Evolutionary conservation across 2,113 vertebrate genomes (phyloP).

Genomic region (Spilogale gracilis): DNA sequence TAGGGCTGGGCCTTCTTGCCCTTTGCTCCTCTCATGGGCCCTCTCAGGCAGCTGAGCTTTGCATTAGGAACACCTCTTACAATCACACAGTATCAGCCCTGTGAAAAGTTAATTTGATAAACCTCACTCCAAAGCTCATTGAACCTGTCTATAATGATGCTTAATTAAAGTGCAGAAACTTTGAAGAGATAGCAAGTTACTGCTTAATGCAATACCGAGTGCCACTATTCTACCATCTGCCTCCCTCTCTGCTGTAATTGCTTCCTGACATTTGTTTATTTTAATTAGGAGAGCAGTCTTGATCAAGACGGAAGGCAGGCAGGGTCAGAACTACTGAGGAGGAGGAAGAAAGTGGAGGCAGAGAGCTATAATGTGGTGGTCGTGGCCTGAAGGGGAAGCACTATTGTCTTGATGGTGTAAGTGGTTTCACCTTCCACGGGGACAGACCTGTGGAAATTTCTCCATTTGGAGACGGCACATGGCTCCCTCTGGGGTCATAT

Average conservation of each 20-base stretch:
- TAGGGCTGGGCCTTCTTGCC: slow-evolving; percentile 20
- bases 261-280: slow-evolving; percentile 91
- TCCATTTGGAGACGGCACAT: neutral
- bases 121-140: slow-evolving; percentile 84
- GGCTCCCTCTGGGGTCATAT: neutral
- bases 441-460: neutral
- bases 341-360: slow-evolving; percentile 71
- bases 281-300: slow-evolving; percentile 89
- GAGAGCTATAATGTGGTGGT: slow-evolving; percentile 14
- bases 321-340: slow-evolving; percentile 74
- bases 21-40: slow-evolving; percentile 33
- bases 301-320: slow-evolving; percentile 84
- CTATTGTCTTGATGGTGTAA: neutral
- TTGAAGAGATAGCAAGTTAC: slow-evolving; percentile 89
- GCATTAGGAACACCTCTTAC: slow-evolving; percentile 67
- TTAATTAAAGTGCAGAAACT: slow-evolving; percentile 91
- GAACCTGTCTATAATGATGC: slow-evolving; percentile 85
- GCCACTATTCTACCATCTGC: slow-evolving; percentile 89
- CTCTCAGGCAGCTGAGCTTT: slow-evolving; percentile 50
- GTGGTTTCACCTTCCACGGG: neutral
- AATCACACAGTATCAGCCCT: slow-evolving; percentile 72
- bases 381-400: neutral
- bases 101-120: slow-evolving; percentile 87
- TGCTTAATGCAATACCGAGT: slow-evolving; percentile 87
- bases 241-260: slow-evolving; percentile 87